Base-by-base conservation (phyloP, 1,140 invertebrate genomes). In the Notospermus geniculatus region DNA sequence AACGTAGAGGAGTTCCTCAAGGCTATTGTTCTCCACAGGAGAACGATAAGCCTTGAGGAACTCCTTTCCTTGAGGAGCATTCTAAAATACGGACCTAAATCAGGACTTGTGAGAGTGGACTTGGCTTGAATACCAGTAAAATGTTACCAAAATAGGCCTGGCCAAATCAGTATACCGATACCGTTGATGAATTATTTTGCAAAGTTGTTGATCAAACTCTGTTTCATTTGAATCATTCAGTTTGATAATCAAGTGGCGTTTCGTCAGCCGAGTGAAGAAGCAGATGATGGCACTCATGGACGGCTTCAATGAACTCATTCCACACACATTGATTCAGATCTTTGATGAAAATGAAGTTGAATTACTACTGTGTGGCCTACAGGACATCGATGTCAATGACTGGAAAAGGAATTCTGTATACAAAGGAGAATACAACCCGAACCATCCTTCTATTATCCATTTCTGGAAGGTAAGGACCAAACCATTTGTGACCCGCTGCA, bases 311-410 rank as follows among this genome's bases (percentile, higher is more conserved):
- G 94, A 92, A 60, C 85, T 98, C 60, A 89, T 98, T 66, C 93
- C 95, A 28, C 84, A 93, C 30, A 88, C 89, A 60, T 84, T 94
- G 46, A 87, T 99, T 17, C 95, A 97, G 82, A 95, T 98, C 71
- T 99, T 99, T 84, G 96, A 98, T 82, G 94, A 98, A 61, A 87
- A 98, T 82, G 96, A 99, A 82, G 83, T 99, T 65, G 96, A 99
- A 85, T 83, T 98, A 67, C 83, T 99, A 7, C 93, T 99, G 91
- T 98, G 96, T 83, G 96, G 96, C 65, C 95, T 99, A 69, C 96
- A 97, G 75, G 91, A 97, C 77, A 97, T 99, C 73, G 96, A 97
- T 82, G 96, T 97, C 11, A 92, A 95, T 79, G 96, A 99, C 84
- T 99, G 96, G 97, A 93, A 95, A 78, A 87, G 87, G 64, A 93